Conservation (phyloP, 2,797 vertebrate species). For the Ispidina lecontei region DNA sequence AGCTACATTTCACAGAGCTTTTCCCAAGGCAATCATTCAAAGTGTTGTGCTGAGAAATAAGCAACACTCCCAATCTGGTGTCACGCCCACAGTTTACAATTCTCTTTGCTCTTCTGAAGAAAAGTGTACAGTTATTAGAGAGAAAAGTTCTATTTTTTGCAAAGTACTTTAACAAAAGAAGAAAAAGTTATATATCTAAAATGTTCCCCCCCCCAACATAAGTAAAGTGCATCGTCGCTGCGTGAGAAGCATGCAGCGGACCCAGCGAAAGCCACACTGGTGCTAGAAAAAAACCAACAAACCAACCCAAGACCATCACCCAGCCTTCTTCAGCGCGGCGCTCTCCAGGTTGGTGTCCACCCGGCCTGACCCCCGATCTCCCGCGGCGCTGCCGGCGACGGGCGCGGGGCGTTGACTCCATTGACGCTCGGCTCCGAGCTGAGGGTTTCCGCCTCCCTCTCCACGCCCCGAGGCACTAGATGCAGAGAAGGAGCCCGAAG, state of each 20-base stretch:
- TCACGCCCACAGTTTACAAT: slow-evolving; percentile 44
- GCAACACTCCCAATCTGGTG: slow-evolving; percentile 12
- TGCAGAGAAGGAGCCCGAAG: slow-evolving; percentile 14
- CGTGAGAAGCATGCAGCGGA: slow-evolving; percentile 18
- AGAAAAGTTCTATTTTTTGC: slow-evolving; percentile 67
- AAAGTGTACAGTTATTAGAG: slow-evolving; percentile 69
- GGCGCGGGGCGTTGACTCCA: slow-evolving; percentile 57
- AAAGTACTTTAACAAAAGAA: not conserved
- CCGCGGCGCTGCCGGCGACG: not conserved
- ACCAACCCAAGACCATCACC: not conserved
- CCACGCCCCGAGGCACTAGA: not conserved
- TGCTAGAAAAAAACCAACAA: slow-evolving; percentile 28
- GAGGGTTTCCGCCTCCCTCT: slow-evolving; percentile 59
- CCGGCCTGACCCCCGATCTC: not conserved
- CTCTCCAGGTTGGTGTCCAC: not conserved
- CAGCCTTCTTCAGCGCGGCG: not conserved
- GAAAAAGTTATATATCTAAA: slow-evolving; percentile 55
- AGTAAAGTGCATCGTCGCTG: slow-evolving; percentile 34
- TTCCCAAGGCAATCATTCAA: not conserved
- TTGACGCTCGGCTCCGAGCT: slow-evolving; percentile 69
- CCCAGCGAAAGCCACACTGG: slow-evolving; percentile 43
- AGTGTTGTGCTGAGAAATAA: slow-evolving; percentile 22
- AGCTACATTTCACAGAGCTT: slow-evolving; percentile 43
- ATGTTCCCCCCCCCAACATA: slow-evolving; percentile 46
- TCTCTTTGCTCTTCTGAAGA: slow-evolving; percentile 66